Conservation (phyloP, 2,113 vertebrate genomes). For the Cryptotis parvus region DNA sequence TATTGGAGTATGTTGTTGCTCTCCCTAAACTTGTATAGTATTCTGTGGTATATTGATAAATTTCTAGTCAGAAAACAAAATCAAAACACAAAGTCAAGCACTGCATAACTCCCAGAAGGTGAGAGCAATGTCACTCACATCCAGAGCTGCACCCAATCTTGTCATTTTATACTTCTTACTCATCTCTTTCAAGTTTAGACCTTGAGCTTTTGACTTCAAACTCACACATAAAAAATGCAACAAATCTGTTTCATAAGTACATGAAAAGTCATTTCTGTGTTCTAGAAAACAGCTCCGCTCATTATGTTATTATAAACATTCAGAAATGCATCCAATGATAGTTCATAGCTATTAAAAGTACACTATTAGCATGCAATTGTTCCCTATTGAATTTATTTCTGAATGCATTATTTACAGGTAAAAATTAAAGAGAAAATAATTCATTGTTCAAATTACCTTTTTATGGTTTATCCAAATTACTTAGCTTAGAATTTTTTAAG, state of each 20-base stretch:
- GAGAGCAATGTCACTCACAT: not conserved
- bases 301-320: constrained; percentile 10
- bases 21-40: too few species aligned
- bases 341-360: constrained; percentile 10
- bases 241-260: not conserved
- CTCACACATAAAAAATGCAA: not conserved
- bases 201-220: not conserved
- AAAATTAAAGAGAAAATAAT: constrained; percentile 27
- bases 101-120: not conserved
- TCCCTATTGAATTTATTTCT: constrained; percentile 56
- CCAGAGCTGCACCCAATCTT: not conserved
- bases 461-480: constrained; percentile 42
- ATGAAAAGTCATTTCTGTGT: not conserved
- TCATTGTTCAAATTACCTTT: constrained; percentile 24
- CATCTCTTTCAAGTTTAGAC: constrained; percentile 9
- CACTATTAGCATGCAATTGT: constrained; percentile 1
- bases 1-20: too few species aligned
- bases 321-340: constrained; percentile 25
- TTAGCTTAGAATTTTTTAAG: constrained; percentile 38
- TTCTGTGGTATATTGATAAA: too few species aligned
- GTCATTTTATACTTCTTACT: constrained; percentile 17
- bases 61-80: too few species aligned
- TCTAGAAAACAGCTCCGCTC: constrained; percentile 14
- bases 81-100: not conserved
- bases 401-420: constrained; percentile 21